Base-by-base conservation (phyloP, 2,797 vertebrate genomes). In the Pyrocephalus nanus region DNA sequence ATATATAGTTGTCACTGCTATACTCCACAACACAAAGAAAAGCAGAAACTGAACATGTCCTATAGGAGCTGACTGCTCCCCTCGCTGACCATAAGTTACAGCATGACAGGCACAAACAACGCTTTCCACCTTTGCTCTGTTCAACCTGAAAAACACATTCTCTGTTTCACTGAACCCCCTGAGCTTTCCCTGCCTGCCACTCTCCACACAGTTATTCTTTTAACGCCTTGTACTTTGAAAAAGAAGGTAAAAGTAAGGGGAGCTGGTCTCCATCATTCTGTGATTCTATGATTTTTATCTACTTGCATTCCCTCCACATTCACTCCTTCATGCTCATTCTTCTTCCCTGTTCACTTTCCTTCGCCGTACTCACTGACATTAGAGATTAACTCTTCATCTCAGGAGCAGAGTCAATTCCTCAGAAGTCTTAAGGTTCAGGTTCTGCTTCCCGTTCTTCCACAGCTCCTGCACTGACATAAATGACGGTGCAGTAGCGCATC, bases 401-500 rank as follows among this genome's bases (percentile, higher is more conserved):
- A 21, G 5, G 20, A 85, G 34, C 42, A 88, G 30, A 75, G 32
- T n/a, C 45, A 67, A 32, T 9, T 79, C 45, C 64, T 65, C 58
- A 66, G 34, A 73, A 53, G 8, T 13, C 47, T 62, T 54, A 36
- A 80, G 38, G 29, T 6, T 91, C 47, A 60, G 20, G 62, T 79
- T 79, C 60, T 78, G 32, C 61, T 95, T 45, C 42, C 45, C 6
- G 4, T 64, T 79, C 42, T 75, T 67, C 38, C 27, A 8, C 8
- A 78, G 57, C 20, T 81, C 50, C 72, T 70, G 27, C 50, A 7
- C 17, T 74, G 65, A 71, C n/a, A 29, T 5, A 64, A 82, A 19
- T 65, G n/a, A 57, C 1, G 10, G 23, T 16, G 25, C 27, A 32
- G 26, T 30, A 27, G 23, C 1, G 2, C 0, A 0, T 18, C 61